Evolutionary conservation across 92 coral and sea anemone genomes (phyloP).

Genomic region (Porites divaricata): DNA sequence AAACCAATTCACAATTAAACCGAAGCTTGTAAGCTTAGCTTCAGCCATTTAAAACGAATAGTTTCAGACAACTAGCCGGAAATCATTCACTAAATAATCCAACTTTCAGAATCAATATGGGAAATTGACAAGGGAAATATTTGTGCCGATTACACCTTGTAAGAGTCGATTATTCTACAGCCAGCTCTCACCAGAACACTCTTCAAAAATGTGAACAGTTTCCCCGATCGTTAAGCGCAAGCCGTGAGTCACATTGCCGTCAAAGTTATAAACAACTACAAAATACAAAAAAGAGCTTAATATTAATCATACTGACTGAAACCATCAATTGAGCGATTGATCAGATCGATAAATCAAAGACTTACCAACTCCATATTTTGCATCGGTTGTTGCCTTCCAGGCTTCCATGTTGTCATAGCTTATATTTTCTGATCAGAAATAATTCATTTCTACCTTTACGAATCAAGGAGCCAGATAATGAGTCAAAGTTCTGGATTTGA

Average conservation of each 20-base stretch:
- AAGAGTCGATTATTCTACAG: background rate
- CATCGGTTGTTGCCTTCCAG: slow-evolving; percentile 86
- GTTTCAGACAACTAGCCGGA: slow-evolving; percentile 1
- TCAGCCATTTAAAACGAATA: too few relatives aligned
- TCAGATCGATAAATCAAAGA: background rate
- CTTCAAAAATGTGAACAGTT: slow-evolving; percentile 91
- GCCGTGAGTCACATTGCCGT: slow-evolving; percentile 78
- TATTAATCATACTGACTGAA: background rate
- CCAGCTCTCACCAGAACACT: slow-evolving; percentile 78
- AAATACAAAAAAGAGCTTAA: slow-evolving; percentile 17
- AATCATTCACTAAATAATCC: background rate
- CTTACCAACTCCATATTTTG: slow-evolving; percentile 96
- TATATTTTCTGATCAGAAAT: background rate
- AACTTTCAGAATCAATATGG: background rate
- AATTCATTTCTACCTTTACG: background rate
- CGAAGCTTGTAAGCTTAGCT: background rate
- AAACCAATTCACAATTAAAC: background rate
- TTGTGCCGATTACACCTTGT: background rate
- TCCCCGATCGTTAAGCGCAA: slow-evolving; percentile 90
- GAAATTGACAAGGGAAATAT: slow-evolving; percentile 15
- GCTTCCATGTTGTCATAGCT: slow-evolving; percentile 71
- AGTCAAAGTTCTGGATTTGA: background rate
- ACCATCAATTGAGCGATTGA: background rate
- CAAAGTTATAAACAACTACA: slow-evolving; percentile 92
- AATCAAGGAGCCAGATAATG: background rate